Conservation (phyloP, 1,140 invertebrate species). For the Lamellibrachia luymesi region DNA sequence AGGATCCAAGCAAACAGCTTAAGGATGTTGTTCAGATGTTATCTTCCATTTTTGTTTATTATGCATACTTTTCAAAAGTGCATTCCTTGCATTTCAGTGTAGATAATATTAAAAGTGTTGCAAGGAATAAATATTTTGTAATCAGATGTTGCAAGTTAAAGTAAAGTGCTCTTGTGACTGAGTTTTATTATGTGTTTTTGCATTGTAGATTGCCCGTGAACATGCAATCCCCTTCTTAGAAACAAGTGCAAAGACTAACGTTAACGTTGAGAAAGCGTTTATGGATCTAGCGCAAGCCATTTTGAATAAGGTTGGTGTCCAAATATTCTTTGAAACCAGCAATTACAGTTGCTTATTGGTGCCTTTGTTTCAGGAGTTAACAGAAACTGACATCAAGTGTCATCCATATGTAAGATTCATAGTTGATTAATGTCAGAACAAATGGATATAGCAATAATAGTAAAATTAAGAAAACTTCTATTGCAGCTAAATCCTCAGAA, state of each 20-base stretch:
- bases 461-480: no score
- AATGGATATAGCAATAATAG: no score
- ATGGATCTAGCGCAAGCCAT: slow-evolving; percentile 96
- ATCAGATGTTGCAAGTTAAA: neutral
- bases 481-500: no score
- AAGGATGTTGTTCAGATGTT: neutral
- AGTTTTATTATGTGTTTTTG: neutral
- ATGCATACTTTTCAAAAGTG: neutral
- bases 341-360: neutral
- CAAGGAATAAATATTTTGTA: no score
- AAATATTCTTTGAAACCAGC: neutral
- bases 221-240: slow-evolving; percentile 98
- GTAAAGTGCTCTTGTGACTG: neutral
- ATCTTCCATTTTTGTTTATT: neutral
- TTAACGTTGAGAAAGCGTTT: slow-evolving; percentile 97
- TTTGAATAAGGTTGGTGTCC: slow-evolving; percentile 69
- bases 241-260: slow-evolving; percentile 97
- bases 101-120: neutral
- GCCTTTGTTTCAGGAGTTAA: no score
- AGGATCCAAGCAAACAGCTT: neutral
- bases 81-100: neutral
- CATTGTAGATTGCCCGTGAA: slow-evolving; percentile 84
- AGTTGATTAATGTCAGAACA: no score
- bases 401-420: no score
- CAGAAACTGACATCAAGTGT: no score